These are phyloP conservation scores for Gymnopithys bicolor DNA, from an alignment of 2,797 vertebrate species.

Conservation along the genomic window DNA sequence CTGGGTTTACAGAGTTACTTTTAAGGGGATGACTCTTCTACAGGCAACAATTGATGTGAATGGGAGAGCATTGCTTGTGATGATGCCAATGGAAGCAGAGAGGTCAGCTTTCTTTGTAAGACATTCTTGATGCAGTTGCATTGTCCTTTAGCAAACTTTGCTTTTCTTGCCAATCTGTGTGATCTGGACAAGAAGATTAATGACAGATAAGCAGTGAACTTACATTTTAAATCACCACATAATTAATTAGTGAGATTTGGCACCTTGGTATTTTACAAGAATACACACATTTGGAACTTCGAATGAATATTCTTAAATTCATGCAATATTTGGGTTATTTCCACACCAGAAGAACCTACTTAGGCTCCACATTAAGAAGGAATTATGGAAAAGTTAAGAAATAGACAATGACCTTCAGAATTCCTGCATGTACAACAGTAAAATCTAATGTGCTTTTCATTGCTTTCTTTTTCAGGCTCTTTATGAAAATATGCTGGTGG, in stretches of 20 bases:
- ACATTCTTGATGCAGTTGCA: background rate
- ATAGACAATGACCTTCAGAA: background rate
- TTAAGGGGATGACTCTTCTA: background rate
- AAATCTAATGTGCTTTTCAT: background rate
- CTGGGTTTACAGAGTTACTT: background rate
- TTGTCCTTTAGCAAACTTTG: background rate
- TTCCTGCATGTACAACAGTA: background rate
- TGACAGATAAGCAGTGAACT: background rate
- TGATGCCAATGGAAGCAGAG: background rate
- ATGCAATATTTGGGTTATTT: background rate
- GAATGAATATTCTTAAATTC: background rate
- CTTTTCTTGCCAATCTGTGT: background rate
- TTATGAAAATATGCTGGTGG: constrained; percentile 99
- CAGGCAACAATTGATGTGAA: background rate
- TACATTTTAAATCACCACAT: background rate
- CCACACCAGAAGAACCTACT: background rate
- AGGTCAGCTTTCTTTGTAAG: background rate
- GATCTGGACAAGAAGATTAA: background rate
- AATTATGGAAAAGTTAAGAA: background rate
- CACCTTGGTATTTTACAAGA: background rate
- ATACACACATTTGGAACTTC: background rate
- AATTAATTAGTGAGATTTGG: background rate
- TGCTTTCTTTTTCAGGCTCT: constrained; percentile 83
- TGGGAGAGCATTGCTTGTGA: background rate
- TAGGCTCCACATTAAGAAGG: background rate